phyloP scores from a whole-genome alignment of 2,888 invertebrate genomes.

The Ennomos erosarius region DNA sequence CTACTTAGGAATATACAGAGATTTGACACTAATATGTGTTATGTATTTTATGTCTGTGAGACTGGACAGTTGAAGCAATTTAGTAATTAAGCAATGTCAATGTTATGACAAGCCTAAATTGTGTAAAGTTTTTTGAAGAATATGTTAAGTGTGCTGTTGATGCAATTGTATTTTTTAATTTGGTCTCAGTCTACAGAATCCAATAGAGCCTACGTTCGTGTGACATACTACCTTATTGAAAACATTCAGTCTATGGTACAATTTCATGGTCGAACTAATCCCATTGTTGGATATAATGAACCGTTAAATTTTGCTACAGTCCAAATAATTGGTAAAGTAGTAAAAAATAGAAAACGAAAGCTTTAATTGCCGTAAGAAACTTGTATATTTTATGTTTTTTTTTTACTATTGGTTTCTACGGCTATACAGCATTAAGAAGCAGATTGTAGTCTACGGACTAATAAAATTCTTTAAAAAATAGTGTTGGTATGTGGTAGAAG shows the following conservation, averaged over 20 bases:
- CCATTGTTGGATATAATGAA: constrained; percentile 35
- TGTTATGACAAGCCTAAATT: too few relatives aligned
- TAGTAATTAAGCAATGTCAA: too few relatives aligned
- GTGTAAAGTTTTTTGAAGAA: too few relatives aligned
- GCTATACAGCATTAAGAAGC: too few relatives aligned
- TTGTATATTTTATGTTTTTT: background rate
- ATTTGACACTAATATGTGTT: too few relatives aligned
- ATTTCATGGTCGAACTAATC: constrained; percentile 35
- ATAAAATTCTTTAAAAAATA: too few relatives aligned
- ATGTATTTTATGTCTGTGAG: too few relatives aligned
- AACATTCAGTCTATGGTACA: constrained; percentile 29
- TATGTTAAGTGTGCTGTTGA: too few relatives aligned
- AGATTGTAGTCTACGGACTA: too few relatives aligned
- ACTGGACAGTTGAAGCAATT: too few relatives aligned
- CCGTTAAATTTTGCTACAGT: constrained; percentile 32
- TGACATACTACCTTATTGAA: constrained; percentile 22
- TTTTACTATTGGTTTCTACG: too few relatives aligned
- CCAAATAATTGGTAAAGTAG: constrained; percentile 15
- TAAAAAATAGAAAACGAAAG: constrained; percentile 13
- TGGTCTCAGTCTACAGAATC: constrained; percentile 5
- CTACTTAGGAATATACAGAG: background rate
- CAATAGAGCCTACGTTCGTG: constrained; percentile 1
- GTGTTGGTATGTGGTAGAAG: too few relatives aligned
- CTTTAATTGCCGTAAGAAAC: constrained; percentile 12
- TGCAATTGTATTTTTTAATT: background rate